These are phyloP conservation scores for Ceuthmochares aereus DNA, from an alignment of 2,113 vertebrate species.

Conservation along the genomic window DNA sequence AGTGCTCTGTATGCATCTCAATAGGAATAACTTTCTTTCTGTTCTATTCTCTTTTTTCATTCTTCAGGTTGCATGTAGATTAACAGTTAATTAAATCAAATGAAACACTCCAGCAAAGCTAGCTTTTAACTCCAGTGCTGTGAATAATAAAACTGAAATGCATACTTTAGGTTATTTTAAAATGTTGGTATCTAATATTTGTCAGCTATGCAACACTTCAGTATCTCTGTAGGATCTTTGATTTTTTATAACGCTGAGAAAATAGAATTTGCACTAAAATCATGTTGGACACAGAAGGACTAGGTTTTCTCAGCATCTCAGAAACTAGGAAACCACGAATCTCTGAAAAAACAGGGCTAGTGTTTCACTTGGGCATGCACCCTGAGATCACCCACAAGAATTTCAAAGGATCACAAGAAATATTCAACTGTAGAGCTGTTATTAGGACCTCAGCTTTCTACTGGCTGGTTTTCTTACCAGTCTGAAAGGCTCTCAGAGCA, in stretches of 20 bases:
- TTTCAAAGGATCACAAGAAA: not conserved
- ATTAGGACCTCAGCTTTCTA: not conserved
- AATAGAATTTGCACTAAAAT: not conserved
- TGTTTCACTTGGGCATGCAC: not conserved
- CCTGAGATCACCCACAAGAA: not conserved
- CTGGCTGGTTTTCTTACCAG: not conserved
- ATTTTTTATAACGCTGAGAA: not conserved
- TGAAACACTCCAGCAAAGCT: not conserved
- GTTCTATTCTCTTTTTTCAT: not conserved
- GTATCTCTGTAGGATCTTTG: not conserved
- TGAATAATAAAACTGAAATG: not conserved
- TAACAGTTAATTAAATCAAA: not conserved
- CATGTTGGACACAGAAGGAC: not conserved
- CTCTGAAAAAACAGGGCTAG: rapidly evolving
- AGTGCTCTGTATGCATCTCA: not conserved
- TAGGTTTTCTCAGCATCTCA: not conserved
- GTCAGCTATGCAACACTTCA: not conserved
- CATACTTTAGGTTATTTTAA: not conserved
- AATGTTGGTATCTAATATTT: not conserved
- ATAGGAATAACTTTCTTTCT: not conserved
- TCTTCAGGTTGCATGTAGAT: not conserved
- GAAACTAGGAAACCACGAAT: not conserved
- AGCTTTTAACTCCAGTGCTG: not conserved
- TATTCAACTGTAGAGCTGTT: not conserved
- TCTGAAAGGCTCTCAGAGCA: not conserved